Evolutionary conservation across 2,113 vertebrate species (phyloP), one percentile per base, ranked within the genome.

Genomic region (Solea solea): DNA sequence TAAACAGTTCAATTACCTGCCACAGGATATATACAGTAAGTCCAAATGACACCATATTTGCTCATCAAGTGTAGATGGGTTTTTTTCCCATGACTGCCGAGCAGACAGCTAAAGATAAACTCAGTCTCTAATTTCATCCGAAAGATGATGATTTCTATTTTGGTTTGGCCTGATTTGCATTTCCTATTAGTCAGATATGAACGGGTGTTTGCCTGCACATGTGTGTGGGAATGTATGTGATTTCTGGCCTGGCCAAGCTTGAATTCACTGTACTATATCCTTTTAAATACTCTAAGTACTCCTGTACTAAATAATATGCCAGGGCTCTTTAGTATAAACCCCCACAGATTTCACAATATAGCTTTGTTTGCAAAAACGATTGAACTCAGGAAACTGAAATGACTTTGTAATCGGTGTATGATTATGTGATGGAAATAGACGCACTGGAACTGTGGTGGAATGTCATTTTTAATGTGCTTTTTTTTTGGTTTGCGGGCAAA

Each of bases 111-210:
- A 86, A 90, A 89, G 86, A 90, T 89, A 90, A 90, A 85, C 77
- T 72, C 65, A 60, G 57, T 84, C 81, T 84, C 90, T 92, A 86
- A 90, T 90, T 91, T 86, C 78, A 86, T 77, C 88, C 48, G 69
- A 67, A 75, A 84, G 81, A 86, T 85, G 85, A 90, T 90, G 82
- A 89, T 86, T 81, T 90, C 87, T 85, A 91, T 88, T 91, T 92
- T 74, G 63, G 74, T 87, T 21, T 84, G 90, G 76, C 88, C 89
- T 88, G 89, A 92, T 92, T 91, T 85, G 70, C 54, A 48, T 69
- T 86, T 74, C 73, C 82, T 81, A 41, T 21, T 21, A 59, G 54
- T 81, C 78, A 67, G 64, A 78, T 78, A 80, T 87, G 46, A 78
- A 72, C 76, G 81, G 9, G 75, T 83, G 49, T 72, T 7, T 50